Evolutionary conservation across 2,888 invertebrate species (phyloP), one percentile per base, ranked within the genome.

Genomic region (Germaria angustata): DNA sequence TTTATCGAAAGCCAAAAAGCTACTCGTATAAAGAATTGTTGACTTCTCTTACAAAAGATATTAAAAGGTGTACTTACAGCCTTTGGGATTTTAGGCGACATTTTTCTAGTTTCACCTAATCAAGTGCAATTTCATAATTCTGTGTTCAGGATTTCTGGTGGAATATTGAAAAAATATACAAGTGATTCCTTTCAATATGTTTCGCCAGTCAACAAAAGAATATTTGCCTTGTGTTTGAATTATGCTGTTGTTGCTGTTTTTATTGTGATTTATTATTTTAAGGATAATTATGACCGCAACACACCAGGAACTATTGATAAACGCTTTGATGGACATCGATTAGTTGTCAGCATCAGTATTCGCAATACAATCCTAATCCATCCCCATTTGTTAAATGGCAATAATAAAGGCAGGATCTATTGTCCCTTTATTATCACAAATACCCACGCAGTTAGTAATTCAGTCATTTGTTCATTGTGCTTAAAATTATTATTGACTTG

Each of bases 241-340:
- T 55, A 32, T 79, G 65, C 71, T 55, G 53, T 57, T 15, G n/a
- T 41, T 57, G 63, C 49, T 79, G 66, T 72, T 69, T 51, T 61
- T 17, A 66, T 80, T 80, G 73, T 80, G 79, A 80, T 80, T 80
- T 80, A 80, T 80, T 73, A 73, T 80, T 80, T 44, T 36, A 73
- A 80, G 72, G 51, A 66, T 80, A 73, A 80, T 73, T 76, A 39
- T 63, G 75, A 76, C 79, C 82, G 79, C 82, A 82, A 71, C 36
- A 49, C 73, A 75, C 34, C 73, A 78, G 63, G 57, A 76, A 24
- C 68, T 41, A 63, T 75, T 78, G 44, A n/a, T 8, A n/a, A 28
- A 22, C 55, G 65, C 39, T 61, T 66, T 66, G 24, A 17, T 59
- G 71, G 55, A 13, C 65, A 72, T 44, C 55, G 51, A 79, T 72